Conservation (phyloP, 2,888 invertebrate genomes). For the Unio pictorum region DNA sequence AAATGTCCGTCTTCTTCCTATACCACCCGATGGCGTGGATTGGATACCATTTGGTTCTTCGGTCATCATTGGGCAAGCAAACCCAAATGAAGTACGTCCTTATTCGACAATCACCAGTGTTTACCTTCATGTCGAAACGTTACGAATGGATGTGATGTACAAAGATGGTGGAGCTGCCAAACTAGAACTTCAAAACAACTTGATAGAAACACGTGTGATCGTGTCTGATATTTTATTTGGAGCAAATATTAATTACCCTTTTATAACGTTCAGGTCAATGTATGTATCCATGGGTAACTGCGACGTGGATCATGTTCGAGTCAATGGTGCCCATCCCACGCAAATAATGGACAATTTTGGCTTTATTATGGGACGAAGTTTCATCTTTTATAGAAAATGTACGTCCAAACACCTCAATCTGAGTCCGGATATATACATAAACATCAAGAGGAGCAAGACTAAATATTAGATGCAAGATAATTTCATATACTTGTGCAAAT, state of each 20-base stretch:
- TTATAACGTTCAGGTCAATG: constrained; percentile 13
- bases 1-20: constrained; percentile 4
- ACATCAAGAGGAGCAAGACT: neutral
- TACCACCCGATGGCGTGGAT: neutral
- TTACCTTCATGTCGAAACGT: neutral
- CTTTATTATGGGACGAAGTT: neutral
- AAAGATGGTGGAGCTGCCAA: constrained; percentile 6
- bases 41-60: constrained; percentile 13
- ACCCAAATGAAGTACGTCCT: constrained; percentile 2
- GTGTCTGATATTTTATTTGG: neutral
- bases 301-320: constrained; percentile 11
- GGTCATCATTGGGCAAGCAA: constrained; percentile 6
- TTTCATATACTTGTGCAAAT: too few relatives aligned
- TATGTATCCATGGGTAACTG: constrained; percentile 11
- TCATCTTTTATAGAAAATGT: constrained; percentile 11
- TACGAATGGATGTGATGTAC: neutral
- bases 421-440: constrained; percentile 11
- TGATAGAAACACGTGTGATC: neutral
- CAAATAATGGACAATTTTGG: constrained; percentile 8
- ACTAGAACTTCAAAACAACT: constrained; percentile 1
- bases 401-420: constrained; percentile 9
- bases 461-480: too few relatives aligned
- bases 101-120: constrained; percentile 5
- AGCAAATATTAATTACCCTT: neutral
- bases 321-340: constrained; percentile 2